phyloP scores from a whole-genome alignment of 1,140 invertebrate genomes.

The Caenorhabditis remanei region DNA sequence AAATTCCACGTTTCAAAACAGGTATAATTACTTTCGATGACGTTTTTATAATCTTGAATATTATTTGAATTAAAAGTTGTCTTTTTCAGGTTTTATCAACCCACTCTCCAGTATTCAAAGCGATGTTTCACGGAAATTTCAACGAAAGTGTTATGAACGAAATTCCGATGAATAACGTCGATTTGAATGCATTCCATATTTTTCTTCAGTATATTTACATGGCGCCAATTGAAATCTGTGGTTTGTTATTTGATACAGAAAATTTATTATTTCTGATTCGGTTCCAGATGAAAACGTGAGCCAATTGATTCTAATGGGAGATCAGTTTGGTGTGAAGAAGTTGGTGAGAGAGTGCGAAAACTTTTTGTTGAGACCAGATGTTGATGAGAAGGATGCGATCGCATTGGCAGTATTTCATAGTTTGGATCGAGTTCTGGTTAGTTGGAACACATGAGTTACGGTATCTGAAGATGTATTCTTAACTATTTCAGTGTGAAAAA shows the following conservation, averaged over 20 bases:
- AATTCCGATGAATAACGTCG: neutral
- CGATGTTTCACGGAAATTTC: conserved; percentile 15
- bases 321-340: conserved; percentile 29
- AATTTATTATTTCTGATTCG: no score
- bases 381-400: neutral
- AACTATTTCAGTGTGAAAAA: neutral
- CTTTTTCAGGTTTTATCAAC: conserved; percentile 16
- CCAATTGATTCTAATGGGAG: conserved; percentile 29
- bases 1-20: conserved; percentile 37
- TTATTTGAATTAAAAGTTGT: neutral
- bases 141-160: neutral
- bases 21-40: neutral
- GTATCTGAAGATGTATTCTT: no score
- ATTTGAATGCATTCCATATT: conserved; percentile 14
- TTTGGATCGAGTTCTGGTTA: conserved; percentile 14
- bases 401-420: conserved; percentile 27
- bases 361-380: conserved; percentile 28
- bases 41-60: neutral
- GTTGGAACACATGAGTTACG: neutral
- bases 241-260: neutral
- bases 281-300: neutral
- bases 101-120: conserved; percentile 1
- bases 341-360: conserved; percentile 21
- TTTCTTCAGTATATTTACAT: conserved; percentile 27
- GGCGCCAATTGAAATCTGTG: conserved; percentile 16